Conservation (phyloP, 2,797 vertebrate genomes). For the Bovichtus diacanthus region DNA sequence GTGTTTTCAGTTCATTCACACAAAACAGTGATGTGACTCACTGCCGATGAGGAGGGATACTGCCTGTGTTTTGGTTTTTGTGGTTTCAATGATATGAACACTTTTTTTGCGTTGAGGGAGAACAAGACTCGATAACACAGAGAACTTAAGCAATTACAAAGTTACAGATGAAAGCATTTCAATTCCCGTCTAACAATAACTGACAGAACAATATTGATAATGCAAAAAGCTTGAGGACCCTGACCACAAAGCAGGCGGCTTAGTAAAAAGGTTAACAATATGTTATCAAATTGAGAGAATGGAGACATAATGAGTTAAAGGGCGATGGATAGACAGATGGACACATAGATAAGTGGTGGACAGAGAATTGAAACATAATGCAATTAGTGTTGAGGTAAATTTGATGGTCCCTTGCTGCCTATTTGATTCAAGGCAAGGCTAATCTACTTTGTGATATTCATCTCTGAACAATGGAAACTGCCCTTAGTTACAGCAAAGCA, state of each 20-base stretch:
- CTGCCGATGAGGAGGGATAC: constrained; percentile 84
- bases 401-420: constrained; percentile 55
- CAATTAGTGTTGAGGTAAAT: constrained; percentile 67
- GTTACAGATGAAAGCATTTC: constrained; percentile 59
- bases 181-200: constrained; percentile 46
- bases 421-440: constrained; percentile 58
- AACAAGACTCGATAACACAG: constrained; percentile 44
- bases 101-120: constrained; percentile 74
- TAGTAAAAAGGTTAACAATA: constrained; percentile 56
- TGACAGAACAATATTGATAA: constrained; percentile 59
- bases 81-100: constrained; percentile 81
- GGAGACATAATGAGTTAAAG: constrained; percentile 37
- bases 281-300: constrained; percentile 43
- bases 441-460: constrained; percentile 57
- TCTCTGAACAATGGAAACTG: constrained; percentile 33
- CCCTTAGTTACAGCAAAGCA: constrained; percentile 47
- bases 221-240: constrained; percentile 68
- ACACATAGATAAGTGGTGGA: constrained; percentile 33
- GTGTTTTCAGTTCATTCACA: constrained; percentile 74
- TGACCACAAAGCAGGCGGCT: constrained; percentile 79
- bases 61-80: constrained; percentile 83
- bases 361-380: constrained; percentile 49
- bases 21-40: constrained; percentile 78
- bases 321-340: constrained; percentile 11
- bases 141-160: constrained; percentile 45